Evolutionary conservation across 2,888 invertebrate genomes (phyloP), one percentile per base, ranked within the genome.

Genomic region (Heliconius ismenius): DNA sequence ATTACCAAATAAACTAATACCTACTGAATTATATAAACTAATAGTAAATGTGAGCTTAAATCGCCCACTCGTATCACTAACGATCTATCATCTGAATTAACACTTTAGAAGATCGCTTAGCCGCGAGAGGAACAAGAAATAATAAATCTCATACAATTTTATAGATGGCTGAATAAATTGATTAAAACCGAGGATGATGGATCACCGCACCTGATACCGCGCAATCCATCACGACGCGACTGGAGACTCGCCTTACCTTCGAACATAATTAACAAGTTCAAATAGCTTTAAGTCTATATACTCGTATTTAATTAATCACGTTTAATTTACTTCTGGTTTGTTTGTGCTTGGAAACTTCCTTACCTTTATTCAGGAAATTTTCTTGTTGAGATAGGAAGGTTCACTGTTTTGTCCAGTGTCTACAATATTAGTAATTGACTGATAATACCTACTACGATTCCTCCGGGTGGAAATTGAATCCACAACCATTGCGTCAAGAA

Each of bases 161-260:
- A 85, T 79, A 79, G 77, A 79, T 83, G 87, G 84, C 83, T 82
- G 84, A 85, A 86, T 87, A 89, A 90, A 92, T 91, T 91, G 90
- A 92, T 92, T 91, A 89, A 91, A 90, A 84, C 70, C 86, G 82
- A 81, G 81, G 83, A 87, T 92, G 92, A 93, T 92, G 89, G 91
- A 93, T 92, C 85, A 83, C 84, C 82, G 83, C 89, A 89, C 90
- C 90, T 90, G 92, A 88, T 88, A 69, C 69, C 76, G 81, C 76
- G 79, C 80, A 75, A 83, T 83, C 82, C 79, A 83, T 83, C 83
- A 83, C 79, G 72, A 62, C 76, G 68, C 78, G 32, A 73, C 75
- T 76, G 73, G 75, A 80, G 58, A 76, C 80, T 78, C 79, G 65
- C 73, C 68, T 75, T 63, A 54, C 62, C 24, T 78, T 74, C 72